A percentile compares a stretch with the other conserved stretches of the same genome.
phyloP scores from a whole-genome alignment of 2,113 vertebrate species.

The Austrofundulus limnaeus region DNA sequence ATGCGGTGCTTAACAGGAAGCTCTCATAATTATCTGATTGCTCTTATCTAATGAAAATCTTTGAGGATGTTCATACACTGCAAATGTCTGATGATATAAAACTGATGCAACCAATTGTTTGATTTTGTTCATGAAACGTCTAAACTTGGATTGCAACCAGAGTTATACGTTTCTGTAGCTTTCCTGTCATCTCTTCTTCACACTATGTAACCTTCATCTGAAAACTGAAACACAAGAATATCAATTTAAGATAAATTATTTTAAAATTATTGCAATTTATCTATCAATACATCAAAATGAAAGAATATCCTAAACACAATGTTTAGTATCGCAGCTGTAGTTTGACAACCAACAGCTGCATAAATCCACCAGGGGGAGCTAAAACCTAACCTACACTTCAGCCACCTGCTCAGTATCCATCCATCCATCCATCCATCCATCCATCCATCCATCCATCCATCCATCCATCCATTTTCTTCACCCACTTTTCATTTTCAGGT shows the following conservation, averaged over 20 bases:
- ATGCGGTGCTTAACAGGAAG: conserved; percentile 24
- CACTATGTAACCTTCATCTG: not conserved
- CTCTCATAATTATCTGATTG: conserved; percentile 14
- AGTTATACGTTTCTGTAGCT: not conserved
- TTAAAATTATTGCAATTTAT: too few relatives aligned
- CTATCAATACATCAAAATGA: too few relatives aligned
- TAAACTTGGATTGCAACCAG: not conserved
- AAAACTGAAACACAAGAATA: too few relatives aligned
- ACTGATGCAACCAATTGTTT: too few relatives aligned
- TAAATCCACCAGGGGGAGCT: conserved; percentile 54
- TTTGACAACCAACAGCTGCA: not conserved
- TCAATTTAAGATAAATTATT: too few relatives aligned
- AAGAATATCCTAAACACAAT: too few relatives aligned
- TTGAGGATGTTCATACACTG: conserved; percentile 6
- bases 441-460: too few relatives aligned
- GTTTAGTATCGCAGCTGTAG: too few relatives aligned
- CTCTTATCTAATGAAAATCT: conserved; percentile 33
- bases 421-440: too few relatives aligned
- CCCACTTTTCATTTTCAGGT: too few relatives aligned
- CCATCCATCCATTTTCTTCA: too few relatives aligned
- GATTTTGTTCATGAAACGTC: not conserved
- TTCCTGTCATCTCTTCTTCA: not conserved
- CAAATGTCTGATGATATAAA: too few relatives aligned
- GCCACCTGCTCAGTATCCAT: not conserved
- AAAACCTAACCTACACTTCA: conserved; percentile 27